Evolutionary conservation across 2,113 vertebrate species (phyloP).

Genomic region (Xenus cinereus): DNA sequence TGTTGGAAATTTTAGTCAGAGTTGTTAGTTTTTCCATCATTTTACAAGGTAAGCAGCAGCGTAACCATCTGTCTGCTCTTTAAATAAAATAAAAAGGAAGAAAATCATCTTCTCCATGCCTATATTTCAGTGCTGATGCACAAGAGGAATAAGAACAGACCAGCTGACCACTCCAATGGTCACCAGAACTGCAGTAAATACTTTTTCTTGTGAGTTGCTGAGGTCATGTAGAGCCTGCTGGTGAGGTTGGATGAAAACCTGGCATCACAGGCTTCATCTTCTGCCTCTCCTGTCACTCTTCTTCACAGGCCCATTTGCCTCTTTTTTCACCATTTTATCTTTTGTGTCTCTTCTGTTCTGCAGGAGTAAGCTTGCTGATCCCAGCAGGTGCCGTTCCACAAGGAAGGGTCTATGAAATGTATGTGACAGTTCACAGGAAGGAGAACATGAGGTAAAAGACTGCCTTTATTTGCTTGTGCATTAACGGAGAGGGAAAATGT

Average conservation of each 20-base stretch:
- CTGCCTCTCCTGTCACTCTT: neutral
- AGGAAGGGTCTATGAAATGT: slow-evolving; percentile 98
- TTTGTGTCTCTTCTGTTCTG: slow-evolving; percentile 53
- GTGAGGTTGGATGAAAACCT: neutral
- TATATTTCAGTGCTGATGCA: neutral
- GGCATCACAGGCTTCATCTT: neutral
- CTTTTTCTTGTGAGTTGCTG: neutral
- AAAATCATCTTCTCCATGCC: neutral
- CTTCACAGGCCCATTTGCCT: neutral
- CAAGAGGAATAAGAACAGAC: neutral
- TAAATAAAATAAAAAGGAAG: slow-evolving; percentile 56
- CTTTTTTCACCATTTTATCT: neutral
- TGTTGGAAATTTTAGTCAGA: slow-evolving; percentile 58
- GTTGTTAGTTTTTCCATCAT: slow-evolving; percentile 43
- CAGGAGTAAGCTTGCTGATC: slow-evolving; percentile 96
- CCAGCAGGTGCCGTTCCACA: slow-evolving; percentile 95
- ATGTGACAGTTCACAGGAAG: slow-evolving; percentile 97
- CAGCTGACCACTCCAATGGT: neutral
- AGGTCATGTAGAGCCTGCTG: neutral
- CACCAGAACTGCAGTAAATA: neutral
- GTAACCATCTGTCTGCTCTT: slow-evolving; percentile 65
- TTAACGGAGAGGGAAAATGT: neutral
- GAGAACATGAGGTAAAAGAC: slow-evolving; percentile 91
- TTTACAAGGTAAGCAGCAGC: slow-evolving; percentile 62
- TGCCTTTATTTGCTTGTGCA: neutral